Evolutionary conservation across 64 coral and sea anemone genomes (phyloP), one percentile per base, ranked within the genome.

Genomic region (Montipora cactus): DNA sequence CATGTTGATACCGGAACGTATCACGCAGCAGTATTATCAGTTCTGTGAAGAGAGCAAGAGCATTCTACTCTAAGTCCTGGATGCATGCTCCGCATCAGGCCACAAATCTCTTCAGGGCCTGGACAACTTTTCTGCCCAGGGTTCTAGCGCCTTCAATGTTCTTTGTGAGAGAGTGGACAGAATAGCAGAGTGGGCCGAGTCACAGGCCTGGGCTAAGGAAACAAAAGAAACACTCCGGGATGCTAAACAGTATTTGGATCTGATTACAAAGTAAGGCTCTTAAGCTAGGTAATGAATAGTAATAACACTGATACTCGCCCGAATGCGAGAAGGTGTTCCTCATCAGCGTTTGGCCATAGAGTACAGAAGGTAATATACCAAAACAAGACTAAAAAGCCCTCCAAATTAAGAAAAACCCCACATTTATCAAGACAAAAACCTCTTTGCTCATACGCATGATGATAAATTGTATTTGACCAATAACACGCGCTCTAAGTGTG

Each of bases 111-210:
- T 92, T 62, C 79, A 84, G 71, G 90, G 79, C 15, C 49, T 91
- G 49, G 89, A 90, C 20, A 82, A 83, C 44, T 83, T 92, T 53
- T 62, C 79, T 75, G 90, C 90, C 6, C 69, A 92, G 47, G 90
- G 90, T 59, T 46, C 11, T 16, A 81, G 81, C 0, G 90, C 79
- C 47, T 49, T 92, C n/a, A 69, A 92, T 57, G 79, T 66, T 13
- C 69, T 92, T 47, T 25, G 73, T 25, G 23, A 74, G 1, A 23
- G n/a, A 2, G 90, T 92, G 50, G 90, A 92, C 53, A 92, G 18
- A 62, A 25, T 92, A 75, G 37, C 68, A 81, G 90, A 92, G 8
- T 51, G 25, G 16, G 80, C 11, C 12, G 58, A 76, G 78, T 73
- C 79, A 75, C 67, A 74, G 55, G 51, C 79, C 19, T 92, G 80